These are phyloP conservation scores for Noctua janthe DNA, from an alignment of 2,888 invertebrate genomes.

Conservation along the genomic window DNA sequence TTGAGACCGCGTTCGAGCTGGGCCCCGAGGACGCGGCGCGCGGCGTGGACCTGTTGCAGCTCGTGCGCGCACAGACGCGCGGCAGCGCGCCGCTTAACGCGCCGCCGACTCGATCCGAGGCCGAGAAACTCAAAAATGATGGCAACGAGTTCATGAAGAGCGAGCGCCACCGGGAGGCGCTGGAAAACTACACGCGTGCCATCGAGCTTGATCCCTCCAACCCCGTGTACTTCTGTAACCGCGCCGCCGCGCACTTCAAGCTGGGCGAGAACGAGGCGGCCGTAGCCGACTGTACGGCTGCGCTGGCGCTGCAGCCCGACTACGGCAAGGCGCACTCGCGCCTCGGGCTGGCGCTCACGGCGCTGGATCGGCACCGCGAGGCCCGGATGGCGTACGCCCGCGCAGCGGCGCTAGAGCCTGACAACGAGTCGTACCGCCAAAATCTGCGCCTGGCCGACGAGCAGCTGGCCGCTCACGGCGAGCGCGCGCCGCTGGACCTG, in stretches of 20 bases:
- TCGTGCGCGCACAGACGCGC: conserved; percentile 75
- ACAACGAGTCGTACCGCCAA: conserved; percentile 96
- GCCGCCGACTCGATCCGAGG: conserved; percentile 89
- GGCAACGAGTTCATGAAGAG: conserved; percentile 97
- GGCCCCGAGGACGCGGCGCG: conserved; percentile 85
- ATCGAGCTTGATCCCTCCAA: conserved; percentile 96
- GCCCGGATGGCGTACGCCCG: conserved; percentile 96
- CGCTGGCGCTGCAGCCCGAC: conserved; percentile 96
- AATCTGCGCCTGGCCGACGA: conserved; percentile 96
- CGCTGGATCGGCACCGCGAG: conserved; percentile 94
- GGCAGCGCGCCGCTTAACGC: conserved; percentile 57
- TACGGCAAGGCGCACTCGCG: conserved; percentile 99
- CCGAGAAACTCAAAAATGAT: conserved; percentile 96
- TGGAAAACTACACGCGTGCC: conserved; percentile 96
- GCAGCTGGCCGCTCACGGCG: conserved; percentile 92
- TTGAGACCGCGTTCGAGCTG: conserved; percentile 97
- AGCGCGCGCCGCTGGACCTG: conserved; percentile 90
- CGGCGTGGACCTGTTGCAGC: conserved; percentile 80
- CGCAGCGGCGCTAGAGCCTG: conserved; percentile 97
- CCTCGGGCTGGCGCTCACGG: conserved; percentile 96
- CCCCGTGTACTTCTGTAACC: conserved; percentile 98
- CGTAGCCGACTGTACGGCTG: conserved; percentile 97
- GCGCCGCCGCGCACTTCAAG: conserved; percentile 98
- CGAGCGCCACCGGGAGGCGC: conserved; percentile 94
- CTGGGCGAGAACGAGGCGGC: conserved; percentile 95